Conservation (phyloP, 1,140 invertebrate species). For the Zaprionus nigranus region DNA sequence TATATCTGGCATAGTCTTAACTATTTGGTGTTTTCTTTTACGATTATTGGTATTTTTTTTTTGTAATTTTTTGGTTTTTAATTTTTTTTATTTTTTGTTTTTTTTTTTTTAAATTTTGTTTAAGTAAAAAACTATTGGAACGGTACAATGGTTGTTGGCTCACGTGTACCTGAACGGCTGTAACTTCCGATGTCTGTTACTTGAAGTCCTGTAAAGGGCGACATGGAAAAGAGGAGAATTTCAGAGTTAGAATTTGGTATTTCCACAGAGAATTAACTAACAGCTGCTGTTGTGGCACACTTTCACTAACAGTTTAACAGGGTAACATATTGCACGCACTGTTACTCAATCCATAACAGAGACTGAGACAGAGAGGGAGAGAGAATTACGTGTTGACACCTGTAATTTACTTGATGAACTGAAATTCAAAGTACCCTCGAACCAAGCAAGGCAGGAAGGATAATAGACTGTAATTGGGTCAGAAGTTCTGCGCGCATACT, state of each 20-base stretch:
- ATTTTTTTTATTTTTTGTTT: conserved; percentile 36
- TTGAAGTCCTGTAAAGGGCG: conserved; percentile 91
- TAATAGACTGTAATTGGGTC: conserved; percentile 5
- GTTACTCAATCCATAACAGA: not conserved
- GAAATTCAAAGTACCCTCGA: not conserved
- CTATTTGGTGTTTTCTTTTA: conserved; percentile 50
- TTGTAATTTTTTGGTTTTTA: conserved; percentile 40
- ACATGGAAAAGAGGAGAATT: not conserved
- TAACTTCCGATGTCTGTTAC: conserved; percentile 97
- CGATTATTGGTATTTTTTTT: conserved; percentile 9
- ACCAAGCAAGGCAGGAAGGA: not conserved
- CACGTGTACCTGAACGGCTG: conserved; percentile 97
- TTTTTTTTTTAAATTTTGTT: conserved; percentile 47
- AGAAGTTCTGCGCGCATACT: conserved; percentile 1
- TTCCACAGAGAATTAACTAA: not conserved
- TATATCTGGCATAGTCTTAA: conserved; percentile 47
- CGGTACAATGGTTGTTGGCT: conserved; percentile 79
- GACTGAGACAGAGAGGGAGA: not conserved
- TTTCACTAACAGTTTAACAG: not conserved
- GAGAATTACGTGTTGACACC: not conserved
- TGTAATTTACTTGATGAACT: not conserved
- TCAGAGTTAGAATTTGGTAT: not conserved
- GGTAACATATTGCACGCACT: not conserved
- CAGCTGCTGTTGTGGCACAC: not conserved
- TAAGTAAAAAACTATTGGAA: conserved; percentile 64